Evolutionary conservation across 2,113 vertebrate genomes (phyloP).

Genomic region (Lathamus discolor): DNA sequence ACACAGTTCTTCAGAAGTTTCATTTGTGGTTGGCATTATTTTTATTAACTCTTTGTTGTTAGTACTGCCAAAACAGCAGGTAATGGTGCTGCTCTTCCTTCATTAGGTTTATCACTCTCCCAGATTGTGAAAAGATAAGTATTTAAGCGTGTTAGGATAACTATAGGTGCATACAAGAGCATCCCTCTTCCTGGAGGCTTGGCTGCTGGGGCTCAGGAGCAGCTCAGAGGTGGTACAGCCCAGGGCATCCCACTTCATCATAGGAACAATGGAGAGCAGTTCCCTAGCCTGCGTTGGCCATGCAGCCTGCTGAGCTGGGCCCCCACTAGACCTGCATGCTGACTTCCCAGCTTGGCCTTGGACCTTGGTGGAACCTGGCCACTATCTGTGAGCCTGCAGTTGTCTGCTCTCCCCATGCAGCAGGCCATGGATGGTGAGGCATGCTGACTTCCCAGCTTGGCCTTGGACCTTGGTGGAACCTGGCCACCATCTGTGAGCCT

Average conservation of each 20-base stretch:
- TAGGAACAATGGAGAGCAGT: rapidly evolving
- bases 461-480: too few species aligned
- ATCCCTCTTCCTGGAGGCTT: not conserved
- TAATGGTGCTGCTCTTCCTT: not conserved
- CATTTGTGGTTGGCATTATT: not conserved
- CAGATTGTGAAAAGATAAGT: not conserved
- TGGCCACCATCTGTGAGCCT: not conserved
- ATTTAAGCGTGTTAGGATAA: not conserved
- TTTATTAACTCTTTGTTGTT: not conserved
- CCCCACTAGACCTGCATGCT: not conserved
- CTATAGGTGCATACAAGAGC: not conserved
- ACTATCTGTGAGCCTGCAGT: not conserved
- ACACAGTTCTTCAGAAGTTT: not conserved
- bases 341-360: not conserved
- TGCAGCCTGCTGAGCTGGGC: not conserved
- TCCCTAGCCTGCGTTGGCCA: not conserved
- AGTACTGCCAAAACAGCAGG: not conserved
- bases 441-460: not conserved
- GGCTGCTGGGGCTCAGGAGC: not conserved
- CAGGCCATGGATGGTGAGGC: rapidly evolving
- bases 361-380: too few species aligned
- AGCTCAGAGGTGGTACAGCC: not conserved
- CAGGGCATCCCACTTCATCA: not conserved
- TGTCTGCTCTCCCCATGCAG: not conserved
- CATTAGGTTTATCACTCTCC: not conserved